phyloP scores from a whole-genome alignment of 1,140 invertebrate genomes.

The Drosophila auraria region DNA sequence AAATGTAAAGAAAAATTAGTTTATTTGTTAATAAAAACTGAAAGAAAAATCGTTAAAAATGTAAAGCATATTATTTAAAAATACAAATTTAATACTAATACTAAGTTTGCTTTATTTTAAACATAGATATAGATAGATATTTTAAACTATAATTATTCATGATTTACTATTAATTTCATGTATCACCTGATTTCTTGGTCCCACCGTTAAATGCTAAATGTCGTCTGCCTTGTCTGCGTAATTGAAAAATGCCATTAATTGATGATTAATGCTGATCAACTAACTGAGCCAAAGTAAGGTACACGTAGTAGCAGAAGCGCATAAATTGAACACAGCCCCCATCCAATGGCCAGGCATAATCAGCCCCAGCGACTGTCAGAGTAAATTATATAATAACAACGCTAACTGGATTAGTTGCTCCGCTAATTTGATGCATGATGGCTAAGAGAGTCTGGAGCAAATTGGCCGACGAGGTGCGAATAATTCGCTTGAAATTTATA shows the following conservation, averaged over 20 bases:
- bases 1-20: no score
- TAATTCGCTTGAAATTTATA: conserved; percentile 60
- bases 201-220: conserved; percentile 70
- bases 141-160: no score
- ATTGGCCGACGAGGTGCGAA: conserved; percentile 73
- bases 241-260: conserved; percentile 79
- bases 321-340: conserved; percentile 43
- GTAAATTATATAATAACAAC: conserved; percentile 78
- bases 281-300: conserved; percentile 49
- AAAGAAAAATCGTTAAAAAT: background rate
- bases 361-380: conserved; percentile 52
- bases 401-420: conserved; percentile 75
- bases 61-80: no score
- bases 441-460: conserved; percentile 61
- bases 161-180: no score
- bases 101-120: no score
- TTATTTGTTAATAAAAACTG: no score
- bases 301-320: conserved; percentile 44
- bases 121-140: no score
- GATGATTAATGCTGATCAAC: conserved; percentile 54
- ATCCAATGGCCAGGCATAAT: conserved; percentile 15
- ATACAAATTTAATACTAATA: no score
- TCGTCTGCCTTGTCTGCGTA: conserved; percentile 68
- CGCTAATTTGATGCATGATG: conserved; percentile 75
- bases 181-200: no score